A percentile compares a stretch with the other conserved stretches of the same genome.
Conservation (phyloP, 2,113 vertebrate genomes). For the Halichoeres trimaculatus region DNA sequence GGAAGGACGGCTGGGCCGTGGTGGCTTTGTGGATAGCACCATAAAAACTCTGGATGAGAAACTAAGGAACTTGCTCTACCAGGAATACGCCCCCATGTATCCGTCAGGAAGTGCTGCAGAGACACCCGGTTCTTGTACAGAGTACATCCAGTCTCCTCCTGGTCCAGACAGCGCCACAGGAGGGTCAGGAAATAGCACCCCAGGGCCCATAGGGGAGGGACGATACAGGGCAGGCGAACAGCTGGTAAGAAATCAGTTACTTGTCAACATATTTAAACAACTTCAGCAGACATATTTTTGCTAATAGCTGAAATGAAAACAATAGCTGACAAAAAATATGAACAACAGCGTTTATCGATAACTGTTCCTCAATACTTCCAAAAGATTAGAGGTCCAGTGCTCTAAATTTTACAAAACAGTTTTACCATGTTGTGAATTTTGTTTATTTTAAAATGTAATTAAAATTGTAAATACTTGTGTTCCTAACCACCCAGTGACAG, state of each 20-base stretch:
- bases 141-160: slow-evolving; percentile 85
- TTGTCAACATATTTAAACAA: neutral
- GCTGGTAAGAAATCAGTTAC: slow-evolving; percentile 68
- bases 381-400: too few relatives aligned
- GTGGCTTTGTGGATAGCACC: slow-evolving; percentile 94
- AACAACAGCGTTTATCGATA: neutral
- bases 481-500: too few relatives aligned
- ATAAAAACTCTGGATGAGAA: slow-evolving; percentile 98
- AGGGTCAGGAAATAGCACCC: slow-evolving; percentile 70
- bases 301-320: neutral
- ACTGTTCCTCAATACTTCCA: neutral
- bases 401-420: too few relatives aligned
- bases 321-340: neutral
- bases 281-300: neutral
- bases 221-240: slow-evolving; percentile 82
- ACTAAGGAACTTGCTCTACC: slow-evolving; percentile 94
- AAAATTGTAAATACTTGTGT: too few relatives aligned
- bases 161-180: slow-evolving; percentile 81
- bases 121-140: slow-evolving; percentile 82
- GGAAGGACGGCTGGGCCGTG: slow-evolving; percentile 89
- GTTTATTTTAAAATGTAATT: too few relatives aligned
- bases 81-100: slow-evolving; percentile 93
- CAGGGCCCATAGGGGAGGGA: slow-evolving; percentile 57
- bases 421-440: too few relatives aligned
- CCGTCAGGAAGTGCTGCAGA: slow-evolving; percentile 87